A percentile compares a stretch with the other conserved stretches of the same genome.
Conservation (phyloP, 2,797 vertebrate species). For the Chiroxiphia lanceolata region DNA sequence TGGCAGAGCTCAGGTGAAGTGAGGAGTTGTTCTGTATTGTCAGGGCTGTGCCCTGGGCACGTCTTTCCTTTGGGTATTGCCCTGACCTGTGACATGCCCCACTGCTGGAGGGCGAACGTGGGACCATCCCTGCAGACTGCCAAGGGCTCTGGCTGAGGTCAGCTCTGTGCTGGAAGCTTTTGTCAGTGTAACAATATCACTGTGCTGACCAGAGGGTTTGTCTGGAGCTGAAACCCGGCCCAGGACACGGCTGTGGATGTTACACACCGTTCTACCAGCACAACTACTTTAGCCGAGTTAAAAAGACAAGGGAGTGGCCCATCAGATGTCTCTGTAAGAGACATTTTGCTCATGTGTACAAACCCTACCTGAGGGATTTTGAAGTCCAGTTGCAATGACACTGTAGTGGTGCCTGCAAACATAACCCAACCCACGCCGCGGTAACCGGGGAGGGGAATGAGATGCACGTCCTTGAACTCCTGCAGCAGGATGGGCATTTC, state of each 20-base stretch:
- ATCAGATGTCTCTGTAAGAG: not conserved
- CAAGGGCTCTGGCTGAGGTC: not conserved
- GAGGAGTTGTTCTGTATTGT: not conserved
- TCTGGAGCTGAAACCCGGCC: not conserved
- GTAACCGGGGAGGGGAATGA: not conserved
- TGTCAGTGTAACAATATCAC: not conserved
- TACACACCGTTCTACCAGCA: not conserved
- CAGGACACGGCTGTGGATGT: rapidly evolving
- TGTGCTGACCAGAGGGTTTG: not conserved
- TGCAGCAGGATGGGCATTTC: not conserved
- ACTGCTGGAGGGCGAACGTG: not conserved
- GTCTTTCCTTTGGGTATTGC: not conserved
- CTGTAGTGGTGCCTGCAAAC: not conserved
- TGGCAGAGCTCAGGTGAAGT: not conserved
- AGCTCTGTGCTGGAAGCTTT: not conserved
- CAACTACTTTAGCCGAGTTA: not conserved
- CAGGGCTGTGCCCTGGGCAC: not conserved
- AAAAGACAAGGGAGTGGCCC: too few relatives aligned
- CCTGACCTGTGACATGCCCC: not conserved
- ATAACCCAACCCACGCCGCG: rapidly evolving
- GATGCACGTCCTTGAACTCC: not conserved
- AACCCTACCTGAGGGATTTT: not conserved
- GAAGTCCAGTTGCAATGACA: not conserved
- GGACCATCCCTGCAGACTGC: rapidly evolving
- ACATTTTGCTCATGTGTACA: not conserved